Evolutionary conservation across 2,888 invertebrate species (phyloP).

Genomic region (Tolmerus cingulatus): DNA sequence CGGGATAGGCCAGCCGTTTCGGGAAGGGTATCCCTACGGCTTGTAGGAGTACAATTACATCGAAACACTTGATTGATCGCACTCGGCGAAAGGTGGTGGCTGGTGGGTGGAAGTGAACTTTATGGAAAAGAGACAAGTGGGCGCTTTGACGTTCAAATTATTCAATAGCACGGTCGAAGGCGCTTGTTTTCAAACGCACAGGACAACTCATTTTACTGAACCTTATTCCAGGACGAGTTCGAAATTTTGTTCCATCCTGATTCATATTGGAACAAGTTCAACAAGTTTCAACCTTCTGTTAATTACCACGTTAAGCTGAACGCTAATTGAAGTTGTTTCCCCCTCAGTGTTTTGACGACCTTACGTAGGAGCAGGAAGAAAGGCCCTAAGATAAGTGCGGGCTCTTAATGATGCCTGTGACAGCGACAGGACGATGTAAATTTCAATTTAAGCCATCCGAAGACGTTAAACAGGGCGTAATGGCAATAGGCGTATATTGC

Average conservation of each 20-base stretch:
- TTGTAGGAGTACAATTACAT: neutral
- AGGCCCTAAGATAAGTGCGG: neutral
- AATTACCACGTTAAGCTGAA: constrained; percentile 12
- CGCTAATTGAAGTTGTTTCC: constrained; percentile 22
- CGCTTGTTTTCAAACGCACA: neutral
- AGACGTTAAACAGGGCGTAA: neutral
- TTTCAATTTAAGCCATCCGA: neutral
- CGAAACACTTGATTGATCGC: neutral
- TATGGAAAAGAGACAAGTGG: neutral
- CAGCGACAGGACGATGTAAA: neutral
- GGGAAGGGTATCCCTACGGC: neutral
- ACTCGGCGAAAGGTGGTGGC: neutral
- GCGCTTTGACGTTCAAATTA: neutral
- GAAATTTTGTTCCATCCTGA: neutral
- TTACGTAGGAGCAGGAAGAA: neutral
- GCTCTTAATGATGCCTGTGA: neutral
- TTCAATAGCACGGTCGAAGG: neutral
- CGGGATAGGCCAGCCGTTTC: neutral
- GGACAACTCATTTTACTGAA: neutral
- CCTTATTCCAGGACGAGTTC: neutral
- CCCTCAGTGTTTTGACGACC: neutral
- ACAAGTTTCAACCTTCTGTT: neutral
- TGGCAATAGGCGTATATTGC: neutral
- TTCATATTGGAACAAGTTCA: neutral
- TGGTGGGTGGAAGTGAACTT: neutral